A percentile compares a stretch with the other conserved stretches of the same genome.
These are phyloP conservation scores for Drosophila leontia DNA, from an alignment of 1,140 invertebrate species.

Conservation along the genomic window DNA sequence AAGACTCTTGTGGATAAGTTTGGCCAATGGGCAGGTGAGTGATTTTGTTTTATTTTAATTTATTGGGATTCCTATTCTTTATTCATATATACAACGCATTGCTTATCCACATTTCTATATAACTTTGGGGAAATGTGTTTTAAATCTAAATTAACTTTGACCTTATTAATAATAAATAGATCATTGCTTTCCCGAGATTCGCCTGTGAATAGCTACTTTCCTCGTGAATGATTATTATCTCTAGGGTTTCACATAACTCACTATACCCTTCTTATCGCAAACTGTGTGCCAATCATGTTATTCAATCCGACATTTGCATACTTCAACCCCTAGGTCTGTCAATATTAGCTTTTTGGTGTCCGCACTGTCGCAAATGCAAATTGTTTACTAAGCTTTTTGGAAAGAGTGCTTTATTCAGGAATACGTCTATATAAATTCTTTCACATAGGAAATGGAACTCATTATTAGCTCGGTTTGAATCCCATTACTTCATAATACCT, in stretches of 20 bases:
- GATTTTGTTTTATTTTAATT: not conserved
- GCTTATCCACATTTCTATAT: not conserved
- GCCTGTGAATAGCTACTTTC: not conserved
- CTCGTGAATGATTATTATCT: not conserved
- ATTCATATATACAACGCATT: not conserved
- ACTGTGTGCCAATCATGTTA: not conserved
- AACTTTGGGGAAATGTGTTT: not conserved
- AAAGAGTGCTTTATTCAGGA: conserved; percentile 5
- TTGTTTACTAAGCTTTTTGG: conserved; percentile 14
- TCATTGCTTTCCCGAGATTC: not conserved
- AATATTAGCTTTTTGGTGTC: conserved; percentile 18
- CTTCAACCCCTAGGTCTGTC: conserved; percentile 31
- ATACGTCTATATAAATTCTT: not conserved
- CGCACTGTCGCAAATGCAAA: conserved; percentile 12
- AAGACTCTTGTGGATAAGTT: conserved; percentile 86
- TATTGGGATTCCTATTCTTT: not conserved
- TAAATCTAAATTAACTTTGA: too few relatives aligned
- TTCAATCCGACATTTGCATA: conserved; percentile 37
- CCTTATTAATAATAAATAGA: not conserved
- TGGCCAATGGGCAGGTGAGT: conserved; percentile 87
- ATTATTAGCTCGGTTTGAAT: not conserved
- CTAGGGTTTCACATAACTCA: conserved; percentile 6
- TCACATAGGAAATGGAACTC: not conserved
- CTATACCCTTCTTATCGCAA: not conserved
- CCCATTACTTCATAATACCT: not conserved